Base-by-base conservation (phyloP, 2,888 invertebrate genomes). In the Stenodera caucasica region DNA sequence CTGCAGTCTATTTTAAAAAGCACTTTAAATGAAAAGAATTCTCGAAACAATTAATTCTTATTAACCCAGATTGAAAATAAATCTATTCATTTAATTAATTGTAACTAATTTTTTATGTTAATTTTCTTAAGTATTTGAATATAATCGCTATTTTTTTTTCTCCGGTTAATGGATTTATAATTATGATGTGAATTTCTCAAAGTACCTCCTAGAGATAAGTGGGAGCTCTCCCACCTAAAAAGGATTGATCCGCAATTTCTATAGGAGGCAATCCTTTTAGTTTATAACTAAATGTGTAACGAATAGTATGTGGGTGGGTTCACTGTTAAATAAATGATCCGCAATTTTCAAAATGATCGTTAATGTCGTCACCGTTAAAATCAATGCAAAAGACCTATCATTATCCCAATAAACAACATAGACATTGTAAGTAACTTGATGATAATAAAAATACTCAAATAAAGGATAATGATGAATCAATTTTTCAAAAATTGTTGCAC, bases 201-300 rank as follows among this genome's bases (percentile, higher is more conserved):
- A 53, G 49, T 55, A 61, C 51, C 58, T 58, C 40, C 52, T 58
- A 58, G 49, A 58, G 53, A 55, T 61, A 63, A 58, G 68, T 66
- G 68, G 67, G 67, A 63, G 51, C 53, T 49, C 69, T 69, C 69
- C 69, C 69, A 67, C 69, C 63, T 57, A 57, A 63, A 63, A 63
- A 57, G 60, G 57, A 60, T 60, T 66, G 61, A 62, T 63, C 62
- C 51, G 62, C 60, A 65, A 64, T 61, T 66, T 64, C 57, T 60
- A 60, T 53, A 67, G 60, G 57, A 68, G 54, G 60, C 61, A 65
- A 53, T 64, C 57, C 57, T 52, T 64, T 53, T 68, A 67, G 69
- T 69, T 53, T 55, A 54, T 55, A 56, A 59, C 58, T 63, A 62
- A 53, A 61, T 64, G 69, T 61, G 67, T 61, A 56, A 49, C 60